Percentiles rank a stretch among this genome's conserved stretches.
These are phyloP conservation scores for Pseudoips prasinana DNA, from an alignment of 2,888 invertebrate species.

Conservation along the genomic window DNA sequence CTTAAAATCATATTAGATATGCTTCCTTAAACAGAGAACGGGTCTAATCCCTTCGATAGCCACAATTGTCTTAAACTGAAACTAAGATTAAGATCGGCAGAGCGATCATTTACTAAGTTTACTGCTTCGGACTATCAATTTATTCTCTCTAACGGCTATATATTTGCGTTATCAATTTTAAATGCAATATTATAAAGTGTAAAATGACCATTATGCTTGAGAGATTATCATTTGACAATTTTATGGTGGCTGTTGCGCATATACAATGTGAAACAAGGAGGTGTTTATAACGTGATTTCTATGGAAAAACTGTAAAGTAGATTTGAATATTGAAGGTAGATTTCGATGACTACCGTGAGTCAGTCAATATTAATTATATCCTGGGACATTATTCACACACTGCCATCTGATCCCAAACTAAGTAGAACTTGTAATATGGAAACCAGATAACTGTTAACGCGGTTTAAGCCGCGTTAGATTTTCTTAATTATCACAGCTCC, in stretches of 20 bases:
- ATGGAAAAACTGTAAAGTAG: constrained; percentile 22
- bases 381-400: too few species aligned
- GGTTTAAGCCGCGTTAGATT: too few species aligned
- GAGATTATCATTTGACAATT: constrained; percentile 44
- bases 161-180: constrained; percentile 36
- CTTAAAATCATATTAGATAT: too few species aligned
- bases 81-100: constrained; percentile 30
- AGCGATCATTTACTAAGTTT: constrained; percentile 26
- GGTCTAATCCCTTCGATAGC: constrained; percentile 13
- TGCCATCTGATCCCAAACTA: too few species aligned
- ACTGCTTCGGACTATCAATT: constrained; percentile 29
- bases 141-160: constrained; percentile 30
- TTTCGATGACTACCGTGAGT: too few species aligned
- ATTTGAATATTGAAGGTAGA: constrained; percentile 1
- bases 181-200: constrained; percentile 37
- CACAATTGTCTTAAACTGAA: constrained; percentile 26
- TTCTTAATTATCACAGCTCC: too few species aligned
- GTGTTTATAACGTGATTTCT: constrained; percentile 30
- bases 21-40: background rate
- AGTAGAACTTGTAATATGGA: too few species aligned
- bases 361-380: too few species aligned
- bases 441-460: too few species aligned
- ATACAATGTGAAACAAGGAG: constrained; percentile 26
- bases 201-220: constrained; percentile 35
- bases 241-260: constrained; percentile 27